Conservation (phyloP, 2,888 invertebrate genomes). For the Drosophila paracracens region DNA sequence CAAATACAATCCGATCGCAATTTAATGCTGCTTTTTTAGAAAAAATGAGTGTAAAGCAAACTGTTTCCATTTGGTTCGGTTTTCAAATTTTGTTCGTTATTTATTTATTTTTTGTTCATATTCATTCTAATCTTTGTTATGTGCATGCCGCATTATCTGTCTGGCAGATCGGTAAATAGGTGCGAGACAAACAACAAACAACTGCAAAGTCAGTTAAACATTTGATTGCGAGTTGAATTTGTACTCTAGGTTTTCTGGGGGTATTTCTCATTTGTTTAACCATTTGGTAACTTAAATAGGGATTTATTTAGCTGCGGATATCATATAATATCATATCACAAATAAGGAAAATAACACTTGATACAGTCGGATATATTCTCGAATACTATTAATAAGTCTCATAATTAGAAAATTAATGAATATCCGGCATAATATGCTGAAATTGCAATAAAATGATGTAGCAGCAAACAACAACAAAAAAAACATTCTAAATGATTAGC, state of each 20-base stretch:
- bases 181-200: conserved; percentile 39
- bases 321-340: not conserved
- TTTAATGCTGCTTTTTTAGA: not conserved
- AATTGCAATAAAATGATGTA: not conserved
- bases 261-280: not conserved
- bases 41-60: not conserved
- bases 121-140: conserved; percentile 38
- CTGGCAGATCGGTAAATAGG: conserved; percentile 39
- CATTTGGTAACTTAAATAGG: not conserved
- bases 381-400: not conserved
- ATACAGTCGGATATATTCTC: not conserved
- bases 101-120: conserved; percentile 9
- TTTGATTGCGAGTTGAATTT: conserved; percentile 6
- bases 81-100: not conserved
- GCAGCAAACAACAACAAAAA: not conserved
- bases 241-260: not conserved
- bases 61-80: conserved; percentile 13
- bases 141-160: conserved; percentile 31
- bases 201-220: conserved; percentile 43
- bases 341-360: not conserved
- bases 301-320: not conserved
- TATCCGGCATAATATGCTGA: conserved; percentile 15
- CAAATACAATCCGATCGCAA: conserved; percentile 15
- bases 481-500: conserved; percentile 7
- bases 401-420: not conserved